Base-by-base conservation (phyloP, 2,113 vertebrate species). In the Syngnathus scovelli region DNA sequence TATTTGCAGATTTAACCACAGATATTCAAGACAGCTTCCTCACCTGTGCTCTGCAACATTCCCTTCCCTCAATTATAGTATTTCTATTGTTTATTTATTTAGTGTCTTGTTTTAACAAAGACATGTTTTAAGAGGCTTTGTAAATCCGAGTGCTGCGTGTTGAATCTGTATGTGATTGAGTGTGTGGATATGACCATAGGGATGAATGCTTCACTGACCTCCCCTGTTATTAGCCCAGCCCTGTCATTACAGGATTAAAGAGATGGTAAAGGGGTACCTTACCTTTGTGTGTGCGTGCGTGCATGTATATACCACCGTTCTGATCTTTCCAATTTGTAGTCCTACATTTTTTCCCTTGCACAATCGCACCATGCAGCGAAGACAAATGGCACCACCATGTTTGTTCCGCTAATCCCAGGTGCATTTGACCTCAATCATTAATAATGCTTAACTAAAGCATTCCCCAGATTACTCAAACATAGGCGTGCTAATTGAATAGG, bases 161-260 rank as follows among this genome's bases (percentile, higher is more conserved):
- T 69, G 68, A 46, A 66, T 68, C 52, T 46, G 55, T 62, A 61
- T 38, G 61, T 15, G 72, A 39, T 36, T 46, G 75, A 23, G 48
- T 13, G 61, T 68, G 71, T 62, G 70, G 66, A 89, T 72, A 74
- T 48, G 69, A 84, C 81, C 71, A 70, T 80, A 72, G 77, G 78
- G 80, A 85, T 72, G 74, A 86, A 80, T 81, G 80, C 86, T 85
- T 77, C 77, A 76, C 67, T 86, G 82, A 75, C 82, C 87, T 87
- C 78, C 86, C 79, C 86, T 91, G 89, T 91, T 91, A 92, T 92
- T 91, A 90, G 83, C 54, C 70, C 82, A 86, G 79, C 83, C 85
- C 88, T 91, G 86, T 92, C 87, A 92, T 92, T 91, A 92, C 67
- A 6, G 86, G 89, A 91, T 92, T 92, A 91, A 74, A 81, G 69